Evolutionary conservation across 2,113 vertebrate genomes (phyloP).

Genomic region (Callopanchax toddi): DNA sequence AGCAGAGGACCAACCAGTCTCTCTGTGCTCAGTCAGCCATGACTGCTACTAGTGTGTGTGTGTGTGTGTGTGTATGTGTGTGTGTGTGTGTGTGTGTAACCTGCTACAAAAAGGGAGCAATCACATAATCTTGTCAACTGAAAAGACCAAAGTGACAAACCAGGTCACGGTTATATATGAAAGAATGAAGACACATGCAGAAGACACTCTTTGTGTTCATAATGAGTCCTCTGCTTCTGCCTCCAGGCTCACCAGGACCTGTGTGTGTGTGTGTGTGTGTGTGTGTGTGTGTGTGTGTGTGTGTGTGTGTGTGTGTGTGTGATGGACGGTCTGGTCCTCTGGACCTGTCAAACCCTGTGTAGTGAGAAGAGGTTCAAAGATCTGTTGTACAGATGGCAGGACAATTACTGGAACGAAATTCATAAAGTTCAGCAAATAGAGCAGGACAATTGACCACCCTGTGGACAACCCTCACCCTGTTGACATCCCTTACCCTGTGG

Average conservation of each 20-base stretch:
- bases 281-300: no score
- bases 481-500: no score
- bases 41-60: conserved; percentile 1
- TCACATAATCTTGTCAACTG: conserved; percentile 36
- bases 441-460: no score
- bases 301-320: no score
- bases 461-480: no score
- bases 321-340: no score
- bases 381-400: no score
- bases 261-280: conserved; percentile 14
- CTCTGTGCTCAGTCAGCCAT: conserved; percentile 3
- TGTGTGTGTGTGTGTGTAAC: conserved; percentile 34
- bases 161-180: conserved; percentile 52
- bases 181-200: neutral
- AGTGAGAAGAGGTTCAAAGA: no score
- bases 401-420: no score
- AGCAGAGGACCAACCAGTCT: no score
- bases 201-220: conserved; percentile 29
- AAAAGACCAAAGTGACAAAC: conserved; percentile 20
- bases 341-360: no score
- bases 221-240: conserved; percentile 64
- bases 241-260: conserved; percentile 57
- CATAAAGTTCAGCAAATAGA: no score
- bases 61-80: conserved; percentile 12
- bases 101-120: conserved; percentile 43